phyloP scores from a whole-genome alignment of 2,888 invertebrate genomes.

The Allolobophora icterica region DNA sequence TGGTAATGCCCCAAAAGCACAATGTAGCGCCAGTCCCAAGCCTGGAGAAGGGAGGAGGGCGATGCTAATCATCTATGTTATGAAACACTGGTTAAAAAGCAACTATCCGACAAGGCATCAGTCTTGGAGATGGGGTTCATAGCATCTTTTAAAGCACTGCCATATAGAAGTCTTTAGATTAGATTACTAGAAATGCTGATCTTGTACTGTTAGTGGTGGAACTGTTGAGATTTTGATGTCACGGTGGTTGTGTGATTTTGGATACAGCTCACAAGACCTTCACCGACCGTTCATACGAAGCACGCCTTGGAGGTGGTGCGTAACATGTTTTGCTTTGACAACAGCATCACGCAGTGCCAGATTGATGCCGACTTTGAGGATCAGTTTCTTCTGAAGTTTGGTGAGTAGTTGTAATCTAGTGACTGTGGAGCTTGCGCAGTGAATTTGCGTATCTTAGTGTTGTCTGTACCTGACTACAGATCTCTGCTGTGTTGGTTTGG shows the following conservation, averaged over 20 bases:
- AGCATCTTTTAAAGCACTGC: background rate
- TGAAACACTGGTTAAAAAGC: no score
- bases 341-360: conserved; percentile 27
- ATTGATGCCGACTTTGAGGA: background rate
- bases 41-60: background rate
- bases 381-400: background rate
- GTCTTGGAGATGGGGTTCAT: background rate
- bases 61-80: no score
- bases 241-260: background rate
- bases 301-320: conserved; percentile 74
- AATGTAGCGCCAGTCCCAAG: no score
- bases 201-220: background rate
- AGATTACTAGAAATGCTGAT: background rate
- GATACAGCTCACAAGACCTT: conserved; percentile 47
- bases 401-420: background rate
- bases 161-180: background rate
- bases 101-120: no score
- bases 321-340: conserved; percentile 57
- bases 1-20: no score
- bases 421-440: background rate
- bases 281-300: conserved; percentile 74
- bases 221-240: background rate
- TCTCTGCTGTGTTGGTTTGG: no score
- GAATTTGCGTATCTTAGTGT: background rate
- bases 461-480: background rate